A percentile compares a stretch with the other conserved stretches of the same genome.
These are phyloP conservation scores for Leucozona laternaria DNA, from an alignment of 2,888 invertebrate species.

Conservation along the genomic window DNA sequence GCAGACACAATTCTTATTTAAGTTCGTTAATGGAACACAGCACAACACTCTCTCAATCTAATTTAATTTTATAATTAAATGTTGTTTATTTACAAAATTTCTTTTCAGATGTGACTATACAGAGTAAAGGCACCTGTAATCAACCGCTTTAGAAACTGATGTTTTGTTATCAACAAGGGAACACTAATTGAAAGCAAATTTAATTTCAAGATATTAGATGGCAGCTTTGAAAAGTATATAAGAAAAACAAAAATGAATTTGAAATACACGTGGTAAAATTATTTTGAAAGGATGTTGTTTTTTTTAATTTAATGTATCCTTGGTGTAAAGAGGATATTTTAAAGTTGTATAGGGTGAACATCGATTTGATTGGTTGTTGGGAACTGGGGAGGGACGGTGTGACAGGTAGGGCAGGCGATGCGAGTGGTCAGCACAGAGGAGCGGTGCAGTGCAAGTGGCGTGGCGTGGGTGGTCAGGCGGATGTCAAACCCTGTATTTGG, in stretches of 20 bases:
- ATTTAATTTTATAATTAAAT: not conserved
- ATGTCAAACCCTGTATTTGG: no score
- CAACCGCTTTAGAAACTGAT: slow-evolving; percentile 55
- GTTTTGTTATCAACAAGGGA: not conserved
- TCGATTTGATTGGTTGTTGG: no score
- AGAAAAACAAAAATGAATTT: slow-evolving; percentile 44
- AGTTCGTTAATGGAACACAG: not conserved
- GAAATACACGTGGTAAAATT: slow-evolving; percentile 49
- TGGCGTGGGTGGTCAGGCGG: no score
- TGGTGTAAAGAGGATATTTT: no score
- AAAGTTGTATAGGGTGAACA: no score
- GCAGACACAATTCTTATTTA: not conserved
- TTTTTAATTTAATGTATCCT: not conserved
- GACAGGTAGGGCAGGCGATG: no score
- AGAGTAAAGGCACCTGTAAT: slow-evolving; percentile 81
- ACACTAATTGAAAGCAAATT: slow-evolving; percentile 9
- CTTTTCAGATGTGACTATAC: slow-evolving; percentile 81
- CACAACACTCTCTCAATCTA: not conserved
- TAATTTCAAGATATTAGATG: slow-evolving; percentile 9
- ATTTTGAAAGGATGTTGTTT: slow-evolving; percentile 31
- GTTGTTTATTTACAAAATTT: not conserved
- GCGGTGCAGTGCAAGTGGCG: no score
- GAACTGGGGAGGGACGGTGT: no score
- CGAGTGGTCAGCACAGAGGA: no score
- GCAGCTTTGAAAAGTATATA: slow-evolving; percentile 19